Evolutionary conservation across 1,140 invertebrate species (phyloP), one percentile per base, ranked within the genome.

Genomic region (Bursaphelenchus mucronatus): DNA sequence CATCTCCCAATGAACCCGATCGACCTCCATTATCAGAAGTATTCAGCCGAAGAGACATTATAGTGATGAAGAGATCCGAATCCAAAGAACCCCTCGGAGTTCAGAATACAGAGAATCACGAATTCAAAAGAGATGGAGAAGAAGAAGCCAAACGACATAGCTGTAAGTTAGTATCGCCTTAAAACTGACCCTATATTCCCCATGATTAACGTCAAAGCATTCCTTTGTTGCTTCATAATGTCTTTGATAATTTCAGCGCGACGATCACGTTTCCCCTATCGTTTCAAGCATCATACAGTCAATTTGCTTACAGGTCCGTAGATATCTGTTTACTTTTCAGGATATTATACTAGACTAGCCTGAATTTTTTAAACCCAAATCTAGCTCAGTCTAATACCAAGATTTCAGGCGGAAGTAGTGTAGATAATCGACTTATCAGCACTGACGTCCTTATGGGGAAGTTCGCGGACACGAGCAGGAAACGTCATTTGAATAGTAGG

Each of bases 211-310:
- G 5, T 30, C 30, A 30, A 30, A 5, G 30, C 30, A 30, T 30
- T 30, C 30, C 30, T 30, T 30, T 30, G 30, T 30, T 30, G 30
- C 30, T 30, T 30, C 30, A 30, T 30, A 30, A 30, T 30, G 30
- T 30, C 30, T 30, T 30, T 30, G 30, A 30, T 5, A 19, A 46
- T 44, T 68, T 43, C 30, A 69, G 70, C 63, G 11, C 63, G 78
- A 17, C 63, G 76, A 17, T 74, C 78, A 19, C 74, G 79, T 54
- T 79, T 81, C 57, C 77, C 77, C 13, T 79, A 79, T 65, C 73
- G 76, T 40, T 79, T 79, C 76, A 79, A 79, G 63, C 77, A 79
- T 63, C 79, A 79, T 63, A 79, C 77, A 10, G 77, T 81, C 10
- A 81, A 81, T 59, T 57, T 79, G 10, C 64, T 79, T 19, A 66